Percentiles rank a stretch among this genome's conserved stretches.
These are phyloP conservation scores for Hiodon tergisus DNA, from an alignment of 2,113 vertebrate species.

Conservation along the genomic window DNA sequence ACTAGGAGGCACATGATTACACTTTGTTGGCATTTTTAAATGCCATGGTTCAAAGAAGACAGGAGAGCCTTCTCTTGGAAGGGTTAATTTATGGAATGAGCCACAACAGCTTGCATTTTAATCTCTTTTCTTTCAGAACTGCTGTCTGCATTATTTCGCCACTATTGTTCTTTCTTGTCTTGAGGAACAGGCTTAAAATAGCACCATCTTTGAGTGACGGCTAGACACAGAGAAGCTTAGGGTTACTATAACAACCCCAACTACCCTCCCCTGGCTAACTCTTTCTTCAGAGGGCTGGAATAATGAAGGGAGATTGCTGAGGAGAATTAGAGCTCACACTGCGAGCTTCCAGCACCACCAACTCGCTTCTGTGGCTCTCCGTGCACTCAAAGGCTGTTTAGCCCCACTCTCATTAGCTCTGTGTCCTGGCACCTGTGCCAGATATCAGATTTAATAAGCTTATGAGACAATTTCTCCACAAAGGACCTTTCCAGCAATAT, in stretches of 20 bases:
- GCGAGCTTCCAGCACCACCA: neutral
- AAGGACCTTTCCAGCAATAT: slow-evolving; percentile 7
- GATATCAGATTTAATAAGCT: slow-evolving; percentile 17
- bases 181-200: slow-evolving; percentile 11
- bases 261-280: neutral
- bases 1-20: too few relatives aligned
- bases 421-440: slow-evolving; percentile 1
- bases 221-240: slow-evolving; percentile 7
- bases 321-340: slow-evolving; percentile 17
- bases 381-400: neutral
- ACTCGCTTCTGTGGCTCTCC: neutral
- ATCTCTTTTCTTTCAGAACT: neutral
- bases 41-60: too few relatives aligned
- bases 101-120: neutral
- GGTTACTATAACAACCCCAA: slow-evolving; percentile 10
- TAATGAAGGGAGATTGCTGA: slow-evolving; percentile 12
- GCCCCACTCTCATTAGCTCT: slow-evolving; percentile 8
- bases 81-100: too few relatives aligned
- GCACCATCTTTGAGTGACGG: slow-evolving; percentile 1
- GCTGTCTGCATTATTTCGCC: neutral
- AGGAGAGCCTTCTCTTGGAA: too few relatives aligned
- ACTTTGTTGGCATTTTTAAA: too few relatives aligned
- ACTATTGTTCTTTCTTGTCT: neutral
- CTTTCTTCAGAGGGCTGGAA: slow-evolving; percentile 16
- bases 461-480: slow-evolving; percentile 17